Evolutionary conservation across 2,797 vertebrate genomes (phyloP).

Genomic region (Myiotriccus ornatus): DNA sequence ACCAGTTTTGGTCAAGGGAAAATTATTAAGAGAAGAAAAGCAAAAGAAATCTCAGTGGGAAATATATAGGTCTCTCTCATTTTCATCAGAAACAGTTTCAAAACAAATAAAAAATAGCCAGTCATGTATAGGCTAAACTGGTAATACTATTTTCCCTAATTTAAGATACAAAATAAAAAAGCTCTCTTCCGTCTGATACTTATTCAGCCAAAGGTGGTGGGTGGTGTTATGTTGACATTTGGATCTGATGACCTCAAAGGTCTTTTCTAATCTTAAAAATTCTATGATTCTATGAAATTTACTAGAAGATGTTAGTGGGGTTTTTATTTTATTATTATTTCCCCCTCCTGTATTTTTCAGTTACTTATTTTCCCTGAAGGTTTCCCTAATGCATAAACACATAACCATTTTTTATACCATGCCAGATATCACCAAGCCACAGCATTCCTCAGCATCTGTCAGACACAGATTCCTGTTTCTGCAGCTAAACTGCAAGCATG

Average conservation of each 20-base stretch:
- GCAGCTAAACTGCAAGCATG: not conserved
- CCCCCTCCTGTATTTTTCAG: not conserved
- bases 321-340: not conserved
- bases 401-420: not conserved
- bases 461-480: not conserved
- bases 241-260: not conserved
- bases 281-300: not conserved
- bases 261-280: not conserved
- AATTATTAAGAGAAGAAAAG: not conserved
- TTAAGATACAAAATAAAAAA: not conserved
- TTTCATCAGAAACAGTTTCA: not conserved
- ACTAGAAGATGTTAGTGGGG: not conserved
- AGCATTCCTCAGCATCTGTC: not conserved
- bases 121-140: not conserved
- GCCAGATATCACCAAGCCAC: not conserved
- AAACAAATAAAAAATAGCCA: not conserved
- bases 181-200: not conserved
- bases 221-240: rapidly evolving
- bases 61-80: not conserved
- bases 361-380: not conserved
- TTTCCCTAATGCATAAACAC: not conserved
- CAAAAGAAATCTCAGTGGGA: not conserved
- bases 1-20: not conserved
- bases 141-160: not conserved
- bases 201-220: not conserved